phyloP scores from a whole-genome alignment of 2,797 vertebrate genomes.

The Hyperoplus immaculatus region DNA sequence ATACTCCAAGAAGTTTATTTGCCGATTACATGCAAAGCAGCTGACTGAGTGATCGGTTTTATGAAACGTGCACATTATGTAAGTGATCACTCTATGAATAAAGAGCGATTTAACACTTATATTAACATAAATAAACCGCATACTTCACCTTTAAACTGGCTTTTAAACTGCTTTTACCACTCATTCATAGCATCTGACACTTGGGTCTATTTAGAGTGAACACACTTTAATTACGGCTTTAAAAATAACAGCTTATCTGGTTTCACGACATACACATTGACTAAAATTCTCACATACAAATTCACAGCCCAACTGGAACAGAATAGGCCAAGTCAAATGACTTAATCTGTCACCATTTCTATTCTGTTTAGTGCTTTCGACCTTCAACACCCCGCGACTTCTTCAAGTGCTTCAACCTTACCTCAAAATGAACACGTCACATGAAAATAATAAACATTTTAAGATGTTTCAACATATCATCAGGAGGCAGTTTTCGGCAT shows the following conservation, averaged over 20 bases:
- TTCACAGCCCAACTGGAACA: neutral
- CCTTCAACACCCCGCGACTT: neutral
- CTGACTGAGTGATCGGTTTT: no score
- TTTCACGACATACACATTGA: neutral
- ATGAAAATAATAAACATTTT: neutral
- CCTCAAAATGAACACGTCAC: neutral
- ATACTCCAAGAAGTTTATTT: no score
- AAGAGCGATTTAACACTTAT: no score
- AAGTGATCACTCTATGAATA: no score
- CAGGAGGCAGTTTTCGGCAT: neutral
- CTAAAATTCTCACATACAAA: neutral
- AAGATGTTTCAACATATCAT: neutral
- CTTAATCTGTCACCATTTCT: neutral
- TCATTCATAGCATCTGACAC: neutral
- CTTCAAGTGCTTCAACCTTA: neutral
- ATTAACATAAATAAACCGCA: no score
- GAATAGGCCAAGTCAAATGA: no score
- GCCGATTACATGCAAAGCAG: no score
- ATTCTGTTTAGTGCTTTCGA: neutral
- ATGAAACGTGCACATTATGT: no score
- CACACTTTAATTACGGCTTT: neutral
- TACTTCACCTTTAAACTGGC: slow-evolving; percentile 5
- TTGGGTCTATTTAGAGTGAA: neutral
- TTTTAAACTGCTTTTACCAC: neutral
- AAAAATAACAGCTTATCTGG: neutral